These are phyloP conservation scores for Epicampocera succincta DNA, from an alignment of 2,888 invertebrate genomes.

Conservation along the genomic window DNA sequence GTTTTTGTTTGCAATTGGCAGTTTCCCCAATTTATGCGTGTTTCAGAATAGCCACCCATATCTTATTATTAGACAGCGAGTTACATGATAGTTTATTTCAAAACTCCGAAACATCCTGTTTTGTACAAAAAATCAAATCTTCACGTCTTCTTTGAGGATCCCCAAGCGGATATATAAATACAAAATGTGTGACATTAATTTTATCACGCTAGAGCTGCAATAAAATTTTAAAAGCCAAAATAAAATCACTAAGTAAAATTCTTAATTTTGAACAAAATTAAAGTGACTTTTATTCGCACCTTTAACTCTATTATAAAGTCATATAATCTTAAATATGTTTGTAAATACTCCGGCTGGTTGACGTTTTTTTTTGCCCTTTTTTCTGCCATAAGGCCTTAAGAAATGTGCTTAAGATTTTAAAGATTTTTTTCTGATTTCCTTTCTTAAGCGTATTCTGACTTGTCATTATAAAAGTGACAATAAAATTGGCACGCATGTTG, in stretches of 20 bases:
- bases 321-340: conserved; percentile 52
- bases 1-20: too few relatives aligned
- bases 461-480: conserved; percentile 68
- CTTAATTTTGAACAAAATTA: conserved; percentile 24
- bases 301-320: conserved; percentile 58
- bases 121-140: too few relatives aligned
- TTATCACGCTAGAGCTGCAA: not conserved
- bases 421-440: conserved; percentile 16
- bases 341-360: conserved; percentile 33
- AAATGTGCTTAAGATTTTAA: conserved; percentile 37
- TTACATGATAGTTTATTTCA: too few relatives aligned
- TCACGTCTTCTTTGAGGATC: too few relatives aligned
- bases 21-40: too few relatives aligned
- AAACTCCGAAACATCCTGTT: too few relatives aligned
- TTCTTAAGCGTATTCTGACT: conserved; percentile 18
- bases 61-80: too few relatives aligned
- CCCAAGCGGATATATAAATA: too few relatives aligned
- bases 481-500: conserved; percentile 69
- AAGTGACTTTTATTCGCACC: conserved; percentile 59
- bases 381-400: conserved; percentile 24
- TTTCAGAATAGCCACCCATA: too few relatives aligned
- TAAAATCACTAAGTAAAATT: conserved; percentile 5
- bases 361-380: conserved; percentile 2
- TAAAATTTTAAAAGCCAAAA: not conserved
- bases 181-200: not conserved